These are phyloP conservation scores for Huso huso DNA, from an alignment of 2,797 vertebrate species.

Conservation along the genomic window DNA sequence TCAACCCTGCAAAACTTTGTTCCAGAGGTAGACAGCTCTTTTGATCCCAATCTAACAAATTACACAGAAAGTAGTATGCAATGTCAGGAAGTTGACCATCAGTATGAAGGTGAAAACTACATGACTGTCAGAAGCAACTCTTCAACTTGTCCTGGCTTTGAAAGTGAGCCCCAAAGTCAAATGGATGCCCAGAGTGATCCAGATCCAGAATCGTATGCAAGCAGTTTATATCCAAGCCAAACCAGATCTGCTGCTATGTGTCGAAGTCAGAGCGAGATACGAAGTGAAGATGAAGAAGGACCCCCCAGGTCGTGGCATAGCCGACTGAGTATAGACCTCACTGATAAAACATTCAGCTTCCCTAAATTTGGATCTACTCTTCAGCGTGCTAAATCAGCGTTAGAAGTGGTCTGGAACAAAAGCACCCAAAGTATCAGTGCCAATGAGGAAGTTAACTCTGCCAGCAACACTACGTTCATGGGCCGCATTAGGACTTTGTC, in stretches of 20 bases:
- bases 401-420: slow-evolving; percentile 95
- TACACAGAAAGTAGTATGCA: slow-evolving; percentile 76
- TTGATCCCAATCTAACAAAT: slow-evolving; percentile 77
- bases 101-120: slow-evolving; percentile 84
- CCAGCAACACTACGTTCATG: slow-evolving; percentile 81
- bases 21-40: slow-evolving; percentile 80
- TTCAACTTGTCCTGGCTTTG: slow-evolving; percentile 65
- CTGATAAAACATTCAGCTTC: slow-evolving; percentile 89
- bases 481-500: slow-evolving; percentile 86
- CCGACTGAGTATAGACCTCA: slow-evolving; percentile 90
- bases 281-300: slow-evolving; percentile 78
- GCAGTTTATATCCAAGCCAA: slow-evolving; percentile 73
- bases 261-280: slow-evolving; percentile 87
- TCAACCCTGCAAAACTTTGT: slow-evolving; percentile 69
- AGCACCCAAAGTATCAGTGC: slow-evolving; percentile 73
- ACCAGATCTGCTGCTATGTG: slow-evolving; percentile 77
- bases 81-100: slow-evolving; percentile 80
- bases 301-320: slow-evolving; percentile 96
- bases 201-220: slow-evolving; percentile 66
- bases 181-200: slow-evolving; percentile 53
- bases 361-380: slow-evolving; percentile 88
- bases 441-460: slow-evolving; percentile 70
- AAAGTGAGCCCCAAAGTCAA: slow-evolving; percentile 47
- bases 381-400: slow-evolving; percentile 87
- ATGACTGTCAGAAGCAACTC: slow-evolving; percentile 79